Percentiles rank a stretch among this genome's conserved stretches.
Conservation (phyloP, 2,888 invertebrate genomes). For the Branchipolynoe longqiensis region DNA sequence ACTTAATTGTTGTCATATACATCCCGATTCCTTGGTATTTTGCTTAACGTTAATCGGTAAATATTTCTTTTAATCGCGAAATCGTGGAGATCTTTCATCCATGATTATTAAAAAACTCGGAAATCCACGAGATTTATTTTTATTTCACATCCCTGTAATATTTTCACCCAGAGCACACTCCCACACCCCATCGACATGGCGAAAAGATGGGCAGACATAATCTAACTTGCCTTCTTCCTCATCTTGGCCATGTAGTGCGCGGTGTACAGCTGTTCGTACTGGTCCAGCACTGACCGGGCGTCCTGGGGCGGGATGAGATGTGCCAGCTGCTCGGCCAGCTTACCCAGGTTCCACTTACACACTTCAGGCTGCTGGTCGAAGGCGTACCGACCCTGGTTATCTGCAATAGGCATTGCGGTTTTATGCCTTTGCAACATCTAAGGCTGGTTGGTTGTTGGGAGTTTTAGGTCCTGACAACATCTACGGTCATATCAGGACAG, state of each 20-base stretch:
- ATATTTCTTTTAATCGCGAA: too few relatives aligned
- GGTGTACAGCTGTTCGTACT: conserved; percentile 79
- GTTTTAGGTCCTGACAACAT: too few relatives aligned
- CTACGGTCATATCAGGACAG: too few relatives aligned
- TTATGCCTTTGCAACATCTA: too few relatives aligned
- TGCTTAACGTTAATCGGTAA: too few relatives aligned
- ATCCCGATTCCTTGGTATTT: too few relatives aligned
- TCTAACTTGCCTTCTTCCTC: conserved; percentile 82
- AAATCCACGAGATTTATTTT: not conserved
- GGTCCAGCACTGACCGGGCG: conserved; percentile 76
- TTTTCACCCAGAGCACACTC: too few relatives aligned
- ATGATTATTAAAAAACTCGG: not conserved
- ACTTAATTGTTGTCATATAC: too few relatives aligned
- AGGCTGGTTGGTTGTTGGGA: too few relatives aligned
- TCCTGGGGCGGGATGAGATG: conserved; percentile 81
- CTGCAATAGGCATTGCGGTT: too few relatives aligned
- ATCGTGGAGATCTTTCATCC: too few relatives aligned
- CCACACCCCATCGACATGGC: not conserved
- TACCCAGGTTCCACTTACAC: conserved; percentile 86
- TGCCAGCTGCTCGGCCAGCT: conserved; percentile 85
- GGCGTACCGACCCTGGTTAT: conserved; percentile 85
- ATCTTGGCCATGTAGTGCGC: conserved; percentile 79
- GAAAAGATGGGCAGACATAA: not conserved
- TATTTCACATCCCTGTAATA: not conserved
- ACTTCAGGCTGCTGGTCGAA: conserved; percentile 86